phyloP scores from a whole-genome alignment of 2,113 vertebrate species.

The Gallinago paraguaiae region DNA sequence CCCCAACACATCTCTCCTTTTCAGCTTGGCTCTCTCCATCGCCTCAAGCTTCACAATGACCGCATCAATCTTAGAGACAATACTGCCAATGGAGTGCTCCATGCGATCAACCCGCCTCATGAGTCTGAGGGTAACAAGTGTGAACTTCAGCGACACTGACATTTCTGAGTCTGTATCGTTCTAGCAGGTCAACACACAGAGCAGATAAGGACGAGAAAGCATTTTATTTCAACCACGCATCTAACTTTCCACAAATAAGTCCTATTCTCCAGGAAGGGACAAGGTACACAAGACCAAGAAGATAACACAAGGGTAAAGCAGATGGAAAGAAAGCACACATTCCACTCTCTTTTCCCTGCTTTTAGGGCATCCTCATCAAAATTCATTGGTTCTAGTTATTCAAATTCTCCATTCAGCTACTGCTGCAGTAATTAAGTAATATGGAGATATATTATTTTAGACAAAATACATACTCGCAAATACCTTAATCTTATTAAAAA shows the following conservation, averaged over 20 bases:
- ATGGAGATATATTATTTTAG: not conserved
- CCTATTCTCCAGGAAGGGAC: not conserved
- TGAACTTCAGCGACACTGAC: not conserved
- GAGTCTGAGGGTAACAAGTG: constrained; percentile 73
- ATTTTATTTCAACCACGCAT: accelerated
- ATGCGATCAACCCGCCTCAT: constrained; percentile 95
- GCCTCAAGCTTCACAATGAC: constrained; percentile 96
- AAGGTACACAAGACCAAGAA: not conserved
- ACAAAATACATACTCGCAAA: not conserved
- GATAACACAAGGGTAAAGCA: not conserved
- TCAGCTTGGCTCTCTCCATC: constrained; percentile 93
- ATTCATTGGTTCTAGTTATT: not conserved
- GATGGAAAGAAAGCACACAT: not conserved
- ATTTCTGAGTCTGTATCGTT: not conserved
- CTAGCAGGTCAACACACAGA: not conserved
- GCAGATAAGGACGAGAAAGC: not conserved
- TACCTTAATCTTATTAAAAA: not conserved
- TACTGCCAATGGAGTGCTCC: constrained; percentile 98
- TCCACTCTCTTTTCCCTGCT: not conserved
- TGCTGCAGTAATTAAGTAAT: not conserved
- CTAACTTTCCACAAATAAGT: not conserved
- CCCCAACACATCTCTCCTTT: constrained; percentile 91
- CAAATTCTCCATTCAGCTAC: not conserved
- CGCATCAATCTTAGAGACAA: constrained; percentile 96
- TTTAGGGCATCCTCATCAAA: not conserved